Conservation (phyloP, 2,888 invertebrate species). For the Barypeithes pellucidus region DNA sequence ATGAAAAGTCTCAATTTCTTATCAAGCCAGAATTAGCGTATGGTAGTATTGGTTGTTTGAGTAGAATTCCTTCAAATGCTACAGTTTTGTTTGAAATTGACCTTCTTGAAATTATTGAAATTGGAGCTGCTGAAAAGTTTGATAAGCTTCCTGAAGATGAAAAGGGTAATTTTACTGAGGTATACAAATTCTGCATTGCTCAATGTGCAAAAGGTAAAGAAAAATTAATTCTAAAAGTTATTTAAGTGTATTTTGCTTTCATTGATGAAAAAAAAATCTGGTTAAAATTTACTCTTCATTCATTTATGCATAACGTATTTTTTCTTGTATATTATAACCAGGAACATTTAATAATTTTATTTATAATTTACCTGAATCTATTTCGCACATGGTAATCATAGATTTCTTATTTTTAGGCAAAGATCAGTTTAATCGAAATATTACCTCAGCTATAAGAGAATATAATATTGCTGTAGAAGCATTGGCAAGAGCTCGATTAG, state of each 20-base stretch:
- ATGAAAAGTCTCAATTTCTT: constrained; percentile 85
- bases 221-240: background rate
- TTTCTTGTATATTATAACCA: background rate
- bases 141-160: constrained; percentile 74
- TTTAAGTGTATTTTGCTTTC: background rate
- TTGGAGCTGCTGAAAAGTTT: constrained; percentile 70
- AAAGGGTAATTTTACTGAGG: constrained; percentile 75
- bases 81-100: constrained; percentile 84
- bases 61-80: constrained; percentile 83
- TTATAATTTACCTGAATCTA: too few species aligned
- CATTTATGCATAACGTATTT: too few species aligned
- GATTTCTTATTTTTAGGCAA: constrained; percentile 61
- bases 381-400: too few species aligned
- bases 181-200: constrained; percentile 76
- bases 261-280: background rate
- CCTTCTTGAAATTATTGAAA: constrained; percentile 76
- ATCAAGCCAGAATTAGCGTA: constrained; percentile 83
- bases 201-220: constrained; percentile 76
- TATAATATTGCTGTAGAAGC: constrained; percentile 78
- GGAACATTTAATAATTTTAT: too few species aligned
- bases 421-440: constrained; percentile 74
- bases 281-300: too few species aligned
- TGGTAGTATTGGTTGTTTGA: constrained; percentile 83
- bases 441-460: constrained; percentile 70
- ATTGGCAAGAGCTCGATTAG: constrained; percentile 78